Base-by-base conservation (phyloP, 2,888 invertebrate genomes). In the Trissolcus brochymenae region DNA sequence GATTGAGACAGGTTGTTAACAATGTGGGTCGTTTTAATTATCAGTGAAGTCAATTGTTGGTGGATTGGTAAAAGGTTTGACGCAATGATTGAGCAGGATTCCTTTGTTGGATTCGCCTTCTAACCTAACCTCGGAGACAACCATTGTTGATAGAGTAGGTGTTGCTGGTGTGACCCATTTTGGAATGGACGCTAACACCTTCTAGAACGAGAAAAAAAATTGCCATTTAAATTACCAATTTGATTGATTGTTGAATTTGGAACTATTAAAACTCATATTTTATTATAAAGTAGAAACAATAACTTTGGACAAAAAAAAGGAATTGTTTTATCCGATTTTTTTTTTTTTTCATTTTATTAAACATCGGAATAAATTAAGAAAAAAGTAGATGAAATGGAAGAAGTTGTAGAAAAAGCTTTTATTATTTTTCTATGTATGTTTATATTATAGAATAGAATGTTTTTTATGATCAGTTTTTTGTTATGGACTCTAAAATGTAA, bases 121-220 rank as follows among this genome's bases (percentile, higher is more conserved):
- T 46, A 51, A 51, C 51, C 51, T 51, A 51, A 51, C 51, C 51
- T 51, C 11, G 21, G 9, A 51, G 51, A 19, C 19, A 11, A 51
- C 17, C 51, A 51, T 51, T 51, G 51, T 51, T 51, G 51, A 7
- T 7, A 46, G n/a, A 14, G 46, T 46, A 6, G 46, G 46, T 16
- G n/a, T 46, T 46, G n/a, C n/a, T 46, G 46, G 7, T n/a, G 16
- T 16, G 46, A 46, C 46, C n/a, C 16, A 46, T 46, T 46, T 46
- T n/a, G 46, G 11, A n/a, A 1, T 16, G 14, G 46, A 2, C 16
- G 3, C 14, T 16, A 16, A 14, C n/a, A 46, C 16, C 6, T 46
- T 16, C 11, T 6, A 14, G 46, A 46, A 4, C 6, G 6, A 46
- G n/a, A 14, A n/a, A 1, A 29, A 29, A 35, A 35, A 6, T 11